Percentiles rank a stretch among this genome's conserved stretches.
Conservation (phyloP, 2,797 vertebrate genomes). For the Gallinago nigripennis region DNA sequence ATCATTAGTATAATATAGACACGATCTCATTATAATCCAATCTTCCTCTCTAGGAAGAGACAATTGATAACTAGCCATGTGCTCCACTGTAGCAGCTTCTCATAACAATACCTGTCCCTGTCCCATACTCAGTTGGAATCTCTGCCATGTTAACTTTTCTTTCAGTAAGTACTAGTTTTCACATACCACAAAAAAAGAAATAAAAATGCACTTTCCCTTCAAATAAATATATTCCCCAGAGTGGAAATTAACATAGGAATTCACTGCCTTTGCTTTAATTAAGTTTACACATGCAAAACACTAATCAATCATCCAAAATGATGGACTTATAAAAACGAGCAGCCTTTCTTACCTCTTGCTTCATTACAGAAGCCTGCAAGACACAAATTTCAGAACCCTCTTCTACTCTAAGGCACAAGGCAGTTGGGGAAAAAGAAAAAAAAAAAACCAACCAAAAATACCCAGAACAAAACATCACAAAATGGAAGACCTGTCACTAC, state of each 20-base stretch:
- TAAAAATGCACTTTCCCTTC: not conserved
- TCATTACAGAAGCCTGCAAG: not conserved
- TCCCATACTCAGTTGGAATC: accelerated
- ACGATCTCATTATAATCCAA: accelerated
- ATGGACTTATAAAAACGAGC: not conserved
- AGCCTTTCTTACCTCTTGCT: not conserved
- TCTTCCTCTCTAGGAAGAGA: not conserved
- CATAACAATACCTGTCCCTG: not conserved
- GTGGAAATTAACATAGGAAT: not conserved
- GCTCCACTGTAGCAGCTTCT: not conserved
- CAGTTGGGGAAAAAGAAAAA: not conserved
- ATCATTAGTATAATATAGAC: accelerated
- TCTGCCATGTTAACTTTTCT: not conserved
- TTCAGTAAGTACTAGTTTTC: not conserved
- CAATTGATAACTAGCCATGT: not conserved
- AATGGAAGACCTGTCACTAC: not conserved
- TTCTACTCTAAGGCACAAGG: not conserved
- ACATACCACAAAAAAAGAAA: not conserved
- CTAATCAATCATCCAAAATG: not conserved
- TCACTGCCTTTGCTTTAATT: not conserved
- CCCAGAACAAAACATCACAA: not conserved
- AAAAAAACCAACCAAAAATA: not conserved
- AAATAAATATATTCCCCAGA: not conserved
- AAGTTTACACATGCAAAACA: not conserved
- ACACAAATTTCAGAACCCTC: not conserved